Evolutionary conservation across 2,797 vertebrate genomes (phyloP).

Genomic region (Esox masquinongy): DNA sequence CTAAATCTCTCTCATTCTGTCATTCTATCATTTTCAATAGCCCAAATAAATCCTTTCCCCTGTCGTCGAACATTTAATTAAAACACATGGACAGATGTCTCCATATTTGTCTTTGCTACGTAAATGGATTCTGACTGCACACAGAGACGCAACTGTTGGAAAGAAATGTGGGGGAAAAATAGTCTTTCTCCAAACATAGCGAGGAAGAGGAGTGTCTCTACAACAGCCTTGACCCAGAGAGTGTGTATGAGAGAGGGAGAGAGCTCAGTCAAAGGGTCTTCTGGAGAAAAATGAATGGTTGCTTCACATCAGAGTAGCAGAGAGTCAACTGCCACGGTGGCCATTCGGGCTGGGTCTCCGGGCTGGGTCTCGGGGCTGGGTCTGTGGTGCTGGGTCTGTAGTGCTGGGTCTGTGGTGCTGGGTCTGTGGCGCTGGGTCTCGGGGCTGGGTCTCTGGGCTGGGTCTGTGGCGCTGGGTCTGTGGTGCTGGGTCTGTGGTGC

Average conservation of each 20-base stretch:
- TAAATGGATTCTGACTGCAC: neutral
- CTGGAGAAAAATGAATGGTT: slow-evolving; percentile 5
- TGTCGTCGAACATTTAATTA: neutral
- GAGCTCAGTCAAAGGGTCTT: slow-evolving; percentile 26
- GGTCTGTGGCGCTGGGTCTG: too few relatives aligned
- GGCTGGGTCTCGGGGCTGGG: too few relatives aligned
- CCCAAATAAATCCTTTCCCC: neutral
- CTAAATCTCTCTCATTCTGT: neutral
- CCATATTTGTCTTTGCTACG: neutral
- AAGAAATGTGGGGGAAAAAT: neutral
- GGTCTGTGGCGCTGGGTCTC: neutral
- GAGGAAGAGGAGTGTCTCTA: neutral
- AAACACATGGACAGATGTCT: neutral
- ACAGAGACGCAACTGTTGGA: neutral
- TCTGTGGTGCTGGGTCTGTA: too few relatives aligned
- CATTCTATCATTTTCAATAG: neutral
- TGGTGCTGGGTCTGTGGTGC: neutral
- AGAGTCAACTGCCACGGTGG: neutral
- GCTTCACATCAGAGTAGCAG: slow-evolving; percentile 6
- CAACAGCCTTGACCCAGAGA: neutral
- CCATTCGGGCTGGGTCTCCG: neutral
- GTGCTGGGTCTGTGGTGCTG: neutral
- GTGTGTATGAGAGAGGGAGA: neutral
- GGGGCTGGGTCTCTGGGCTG: too few relatives aligned
- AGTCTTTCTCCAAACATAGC: neutral